Base-by-base conservation (phyloP, 2,797 vertebrate genomes). In the Aviceda cuculoides region DNA sequence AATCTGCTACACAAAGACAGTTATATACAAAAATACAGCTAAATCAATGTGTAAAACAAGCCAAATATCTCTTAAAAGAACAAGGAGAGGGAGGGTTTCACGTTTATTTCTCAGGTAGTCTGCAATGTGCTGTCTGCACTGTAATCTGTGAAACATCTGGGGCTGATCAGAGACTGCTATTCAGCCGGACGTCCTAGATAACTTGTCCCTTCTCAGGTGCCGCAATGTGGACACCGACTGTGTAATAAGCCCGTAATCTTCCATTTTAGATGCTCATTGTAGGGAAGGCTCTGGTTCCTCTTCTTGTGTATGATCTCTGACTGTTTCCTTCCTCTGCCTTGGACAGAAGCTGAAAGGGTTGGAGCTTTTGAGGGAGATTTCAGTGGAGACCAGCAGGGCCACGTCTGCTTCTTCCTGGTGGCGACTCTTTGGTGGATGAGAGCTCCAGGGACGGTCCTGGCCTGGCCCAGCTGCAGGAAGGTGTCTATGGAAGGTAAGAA, bases 201-300 rank as follows among this genome's bases (percentile, higher is more conserved):
- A 19, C 35, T 35, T 87, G 33, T 58, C 21, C 37, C 29, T 56
- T 85, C 37, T 80, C 40, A 35, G 56, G 33, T 39, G 35, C 40
- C 52, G 15, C 0, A 0, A 47, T 13, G 31, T 53, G 78, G 66
- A 56, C 28, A 35, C 8, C 65, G 50, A 17, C 25, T 52, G 18
- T 1, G 0, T 25, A 62, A 47, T 3, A 4, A 83, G 16, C 7
- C 29, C 8, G 0, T 26, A 68, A 12, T 13, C 52, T 71, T 81
- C 53, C 31, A 4, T 52, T n/a, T 87, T 53, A 40, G 29, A 4
- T 29, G 9, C 5, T 47, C 44, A 3, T n/a, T 50, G 47, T 28
- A 37, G 16, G 3, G 2, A 93, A 73, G 46, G 11, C 8, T 90
- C 33, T 46, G 6, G 4, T 53, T 75, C 55, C 22, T 78, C 39